A percentile compares a stretch with the other conserved stretches of the same genome.
These are phyloP conservation scores for Ips nitidus DNA, from an alignment of 1,140 invertebrate species.

Conservation along the genomic window DNA sequence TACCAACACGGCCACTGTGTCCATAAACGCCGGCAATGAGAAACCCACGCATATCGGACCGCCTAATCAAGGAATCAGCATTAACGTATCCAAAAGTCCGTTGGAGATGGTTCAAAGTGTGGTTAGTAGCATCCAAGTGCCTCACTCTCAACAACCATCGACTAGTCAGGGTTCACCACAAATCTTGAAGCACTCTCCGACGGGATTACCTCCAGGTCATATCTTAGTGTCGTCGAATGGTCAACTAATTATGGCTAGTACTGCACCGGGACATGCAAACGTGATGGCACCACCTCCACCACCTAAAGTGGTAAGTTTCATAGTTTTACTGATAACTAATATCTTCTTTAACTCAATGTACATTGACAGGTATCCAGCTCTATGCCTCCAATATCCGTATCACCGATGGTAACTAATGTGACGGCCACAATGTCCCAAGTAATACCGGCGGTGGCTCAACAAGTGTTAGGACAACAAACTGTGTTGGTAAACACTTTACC, in stretches of 20 bases:
- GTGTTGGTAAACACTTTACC: conserved; percentile 81
- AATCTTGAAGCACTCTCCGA: conserved; percentile 54
- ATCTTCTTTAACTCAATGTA: too few relatives aligned
- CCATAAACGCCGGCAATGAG: conserved; percentile 62
- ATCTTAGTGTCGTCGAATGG: conserved; percentile 74
- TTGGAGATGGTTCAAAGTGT: conserved; percentile 80
- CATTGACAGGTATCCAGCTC: conserved; percentile 38
- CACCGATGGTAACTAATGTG: conserved; percentile 69
- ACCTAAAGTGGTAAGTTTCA: conserved; percentile 60
- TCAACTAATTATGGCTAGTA: conserved; percentile 68
- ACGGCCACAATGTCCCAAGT: conserved; percentile 69
- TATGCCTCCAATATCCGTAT: conserved; percentile 68
- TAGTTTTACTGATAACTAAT: conserved; percentile 37
- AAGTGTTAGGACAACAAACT: conserved; percentile 72
- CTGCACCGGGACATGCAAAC: conserved; percentile 54
- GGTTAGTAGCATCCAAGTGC: conserved; percentile 72
- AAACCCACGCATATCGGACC: conserved; percentile 52
- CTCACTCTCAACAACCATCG: conserved; percentile 51
- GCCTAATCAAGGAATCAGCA: conserved; percentile 43
- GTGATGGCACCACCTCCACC: conserved; percentile 69
- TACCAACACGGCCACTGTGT: conserved; percentile 72
- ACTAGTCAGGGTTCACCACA: conserved; percentile 45
- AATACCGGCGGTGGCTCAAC: conserved; percentile 62
- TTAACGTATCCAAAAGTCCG: conserved; percentile 64
- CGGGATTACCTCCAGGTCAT: conserved; percentile 63